Conservation (phyloP, 2,888 invertebrate species). For the Muscina levida region DNA sequence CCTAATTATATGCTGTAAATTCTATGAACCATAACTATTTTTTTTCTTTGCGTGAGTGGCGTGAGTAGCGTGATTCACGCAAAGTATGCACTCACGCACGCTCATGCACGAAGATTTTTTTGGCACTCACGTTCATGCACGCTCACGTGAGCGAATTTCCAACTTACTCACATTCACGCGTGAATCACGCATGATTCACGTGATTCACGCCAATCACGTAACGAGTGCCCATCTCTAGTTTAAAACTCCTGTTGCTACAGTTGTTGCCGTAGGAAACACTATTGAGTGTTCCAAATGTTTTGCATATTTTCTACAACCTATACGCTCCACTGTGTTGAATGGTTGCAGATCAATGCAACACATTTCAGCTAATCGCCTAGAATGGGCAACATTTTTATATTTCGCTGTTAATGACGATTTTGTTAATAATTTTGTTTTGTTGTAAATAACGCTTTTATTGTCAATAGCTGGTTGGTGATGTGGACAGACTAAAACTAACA, state of each 20-base stretch:
- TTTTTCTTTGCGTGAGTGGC: too few relatives aligned
- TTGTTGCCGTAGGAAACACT: background rate
- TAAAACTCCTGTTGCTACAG: background rate
- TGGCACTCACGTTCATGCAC: too few relatives aligned
- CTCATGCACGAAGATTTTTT: too few relatives aligned
- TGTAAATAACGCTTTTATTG: background rate
- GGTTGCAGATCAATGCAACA: background rate
- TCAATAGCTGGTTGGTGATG: background rate
- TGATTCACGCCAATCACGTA: too few relatives aligned
- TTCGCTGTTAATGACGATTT: background rate
- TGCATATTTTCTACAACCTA: background rate
- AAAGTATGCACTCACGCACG: too few relatives aligned
- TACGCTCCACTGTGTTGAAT: background rate
- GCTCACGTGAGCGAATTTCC: too few relatives aligned
- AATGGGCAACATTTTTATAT: background rate
- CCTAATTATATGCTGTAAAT: too few relatives aligned
- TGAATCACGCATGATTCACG: too few relatives aligned
- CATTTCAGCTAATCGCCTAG: background rate
- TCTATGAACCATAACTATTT: too few relatives aligned
- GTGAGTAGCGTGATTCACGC: too few relatives aligned
- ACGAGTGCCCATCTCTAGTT: too few relatives aligned
- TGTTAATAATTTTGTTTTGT: background rate
- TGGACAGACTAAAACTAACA: background rate
- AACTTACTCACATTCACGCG: too few relatives aligned
- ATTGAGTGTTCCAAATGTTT: background rate